Base-by-base conservation (phyloP, 2,113 vertebrate species). In the Pungitius pungitius region DNA sequence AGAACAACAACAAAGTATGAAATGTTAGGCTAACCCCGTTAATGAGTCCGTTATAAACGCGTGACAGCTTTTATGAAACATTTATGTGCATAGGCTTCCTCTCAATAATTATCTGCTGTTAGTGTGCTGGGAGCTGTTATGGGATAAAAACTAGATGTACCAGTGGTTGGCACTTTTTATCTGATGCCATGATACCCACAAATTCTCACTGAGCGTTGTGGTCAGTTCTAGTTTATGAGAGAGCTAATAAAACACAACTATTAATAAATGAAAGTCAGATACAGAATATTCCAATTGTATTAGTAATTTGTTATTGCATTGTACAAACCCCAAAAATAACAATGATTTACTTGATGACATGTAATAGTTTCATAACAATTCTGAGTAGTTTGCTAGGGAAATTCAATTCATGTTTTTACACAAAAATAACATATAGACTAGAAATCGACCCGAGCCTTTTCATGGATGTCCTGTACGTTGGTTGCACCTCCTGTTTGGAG, bases 161-260 rank as follows among this genome's bases (percentile, higher is more conserved):
- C 11, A 58, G 57, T 62, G 42, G 20, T 51, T 8, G 6, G 35
- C 6, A 35, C 39, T 56, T 0, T 15, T 73, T 59, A 78, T 69
- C 43, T 17, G 6, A 66, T 55, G 70, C 9, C 26, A 52, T 2
- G 15, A 61, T 14, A 26, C 49, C 30, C 26, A 26, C 55, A 83
- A 64, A 62, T 57, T 73, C 61, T 62, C 75, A 45, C 43, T 18
- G 22, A 57, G 54, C n/a, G 60, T 65, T 80, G 54, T 24, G 54
- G 61, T 33, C 56, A 26, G 35, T 43, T 60, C 6, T 35, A 64
- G 12, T 51, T 54, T 22, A 68, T 40, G 7, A 77, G 69, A 74
- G 70, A 70, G 63, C 78, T 55, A 69, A 71, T 80, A 63, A 77
- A 82, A 80, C 60, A 79, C 60, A 30, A 60, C 51, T 2, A 8